Percentiles rank a stretch among this genome's conserved stretches.
Conservation (phyloP, 1,140 invertebrate species). For the Drosophila rhopaloa region DNA sequence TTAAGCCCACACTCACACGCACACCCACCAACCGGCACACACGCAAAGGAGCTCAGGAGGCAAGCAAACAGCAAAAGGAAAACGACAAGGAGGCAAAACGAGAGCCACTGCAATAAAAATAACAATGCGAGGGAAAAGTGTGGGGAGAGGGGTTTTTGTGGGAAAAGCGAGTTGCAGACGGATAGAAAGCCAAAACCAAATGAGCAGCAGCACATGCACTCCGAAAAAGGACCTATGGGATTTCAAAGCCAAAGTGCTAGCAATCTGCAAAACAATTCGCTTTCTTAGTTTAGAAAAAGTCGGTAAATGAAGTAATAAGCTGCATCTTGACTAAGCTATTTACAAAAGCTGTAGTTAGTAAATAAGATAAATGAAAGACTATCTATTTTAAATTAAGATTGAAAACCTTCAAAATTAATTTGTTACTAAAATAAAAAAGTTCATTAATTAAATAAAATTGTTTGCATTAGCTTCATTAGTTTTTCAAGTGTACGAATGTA, state of each 20-base stretch:
- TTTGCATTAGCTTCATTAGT: not conserved
- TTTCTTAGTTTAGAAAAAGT: not conserved
- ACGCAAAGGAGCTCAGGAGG: conserved; percentile 28
- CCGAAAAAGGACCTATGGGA: conserved; percentile 11
- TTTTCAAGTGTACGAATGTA: conserved; percentile 16
- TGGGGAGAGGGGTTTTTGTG: not conserved
- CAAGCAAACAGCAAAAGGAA: conserved; percentile 52
- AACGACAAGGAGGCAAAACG: conserved; percentile 26
- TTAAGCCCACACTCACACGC: conserved; percentile 3
- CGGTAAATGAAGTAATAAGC: not conserved
- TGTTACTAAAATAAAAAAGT: no score
- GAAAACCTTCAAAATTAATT: no score
- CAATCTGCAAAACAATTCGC: not conserved
- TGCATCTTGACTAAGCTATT: no score
- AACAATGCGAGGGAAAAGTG: conserved; percentile 35
- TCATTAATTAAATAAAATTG: no score
- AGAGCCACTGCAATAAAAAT: conserved; percentile 51
- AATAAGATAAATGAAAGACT: no score
- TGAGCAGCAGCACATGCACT: conserved; percentile 45
- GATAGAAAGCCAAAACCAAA: conserved; percentile 56
- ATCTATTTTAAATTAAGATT: not conserved
- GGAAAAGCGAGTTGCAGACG: conserved; percentile 24
- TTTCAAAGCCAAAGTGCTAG: not conserved
- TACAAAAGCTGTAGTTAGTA: no score
- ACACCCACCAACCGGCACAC: conserved; percentile 17